Percentiles rank a stretch among this genome's conserved stretches.
Conservation (phyloP, 2,797 vertebrate species). For the Sparidentex hasta region DNA sequence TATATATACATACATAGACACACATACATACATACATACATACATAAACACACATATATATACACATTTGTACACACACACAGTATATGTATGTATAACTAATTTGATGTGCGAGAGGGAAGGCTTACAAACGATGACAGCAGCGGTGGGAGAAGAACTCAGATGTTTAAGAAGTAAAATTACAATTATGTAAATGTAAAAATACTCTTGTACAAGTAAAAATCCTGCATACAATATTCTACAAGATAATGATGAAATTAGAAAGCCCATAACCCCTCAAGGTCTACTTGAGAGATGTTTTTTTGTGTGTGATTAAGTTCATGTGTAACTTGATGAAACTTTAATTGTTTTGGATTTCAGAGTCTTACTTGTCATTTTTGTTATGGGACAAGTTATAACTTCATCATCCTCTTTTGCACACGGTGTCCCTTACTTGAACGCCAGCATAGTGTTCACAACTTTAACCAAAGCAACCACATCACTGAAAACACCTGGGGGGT, state of each 20-base stretch:
- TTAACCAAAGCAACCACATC: background rate
- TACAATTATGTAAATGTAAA: too few species aligned
- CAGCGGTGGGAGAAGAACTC: too few species aligned
- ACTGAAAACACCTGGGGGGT: background rate
- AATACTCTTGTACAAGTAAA: background rate
- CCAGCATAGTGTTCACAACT: background rate
- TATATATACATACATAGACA: too few species aligned
- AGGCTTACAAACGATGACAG: too few species aligned
- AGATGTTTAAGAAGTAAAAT: too few species aligned
- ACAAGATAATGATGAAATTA: background rate
- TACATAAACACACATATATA: too few species aligned
- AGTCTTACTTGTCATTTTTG: background rate
- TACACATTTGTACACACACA: too few species aligned
- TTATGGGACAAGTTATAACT: background rate
- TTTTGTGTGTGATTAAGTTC: background rate
- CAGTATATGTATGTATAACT: too few species aligned
- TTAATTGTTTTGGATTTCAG: background rate
- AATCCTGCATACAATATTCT: background rate
- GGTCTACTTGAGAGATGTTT: background rate
- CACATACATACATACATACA: too few species aligned
- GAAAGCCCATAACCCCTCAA: background rate
- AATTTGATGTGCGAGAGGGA: too few species aligned
- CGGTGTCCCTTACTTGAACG: background rate
- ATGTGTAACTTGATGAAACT: background rate
- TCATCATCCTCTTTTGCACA: background rate